A percentile compares a stretch with the other conserved stretches of the same genome.
phyloP scores from a whole-genome alignment of 2,888 invertebrate species.

The Rotaria sp. region DNA sequence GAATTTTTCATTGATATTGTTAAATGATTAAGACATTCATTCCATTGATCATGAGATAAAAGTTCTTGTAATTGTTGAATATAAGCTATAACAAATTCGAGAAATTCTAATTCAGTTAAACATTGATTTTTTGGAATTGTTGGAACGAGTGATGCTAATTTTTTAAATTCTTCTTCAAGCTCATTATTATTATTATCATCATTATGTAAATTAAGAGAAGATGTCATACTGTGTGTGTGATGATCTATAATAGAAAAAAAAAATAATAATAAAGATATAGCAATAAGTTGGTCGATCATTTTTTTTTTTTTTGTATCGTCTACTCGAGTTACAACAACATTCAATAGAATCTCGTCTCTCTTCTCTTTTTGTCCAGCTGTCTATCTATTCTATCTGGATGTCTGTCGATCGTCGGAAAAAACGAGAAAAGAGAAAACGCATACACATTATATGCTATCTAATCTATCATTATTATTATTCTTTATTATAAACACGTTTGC shows the following conservation, averaged over 20 bases:
- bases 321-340: constrained; percentile 19
- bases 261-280: not conserved
- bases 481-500: constrained; percentile 15
- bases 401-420: constrained; percentile 13
- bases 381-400: constrained; percentile 17
- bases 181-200: not conserved
- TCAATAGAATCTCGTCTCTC: not conserved
- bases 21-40: not conserved
- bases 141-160: constrained; percentile 16
- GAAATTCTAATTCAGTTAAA: constrained; percentile 27
- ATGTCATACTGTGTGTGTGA: not conserved
- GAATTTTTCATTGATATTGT: constrained; percentile 18
- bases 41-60: not conserved
- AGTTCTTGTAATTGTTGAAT: constrained; percentile 20
- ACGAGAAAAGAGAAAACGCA: not conserved
- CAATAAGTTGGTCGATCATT: not conserved
- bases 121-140: not conserved
- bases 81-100: constrained; percentile 10
- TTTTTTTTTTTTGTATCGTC: constrained; percentile 2
- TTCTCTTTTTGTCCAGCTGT: not conserved
- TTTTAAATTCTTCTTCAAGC: not conserved
- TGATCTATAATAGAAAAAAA: not conserved
- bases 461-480: constrained; percentile 21
- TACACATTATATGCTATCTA: constrained; percentile 18
- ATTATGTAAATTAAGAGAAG: not conserved